Conservation (phyloP, 1,140 invertebrate genomes). For the Drosophila kohkoa region DNA sequence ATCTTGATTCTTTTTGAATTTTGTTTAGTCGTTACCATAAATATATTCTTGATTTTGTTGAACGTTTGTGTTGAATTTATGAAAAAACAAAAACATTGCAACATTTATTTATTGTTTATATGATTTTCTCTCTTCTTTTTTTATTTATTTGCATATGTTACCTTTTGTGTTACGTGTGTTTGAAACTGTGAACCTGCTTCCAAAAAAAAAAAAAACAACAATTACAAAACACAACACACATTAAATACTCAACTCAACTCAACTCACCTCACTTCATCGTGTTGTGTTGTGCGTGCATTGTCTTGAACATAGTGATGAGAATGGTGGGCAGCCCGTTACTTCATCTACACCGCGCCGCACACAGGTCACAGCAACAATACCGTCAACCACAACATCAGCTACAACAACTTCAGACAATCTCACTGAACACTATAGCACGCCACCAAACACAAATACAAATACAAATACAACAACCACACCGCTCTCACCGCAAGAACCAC, state of each 20-base stretch:
- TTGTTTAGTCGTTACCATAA: constrained; percentile 22
- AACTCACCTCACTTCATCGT: constrained; percentile 62
- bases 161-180: constrained; percentile 75
- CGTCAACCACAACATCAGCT: constrained; percentile 39
- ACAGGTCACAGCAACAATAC: constrained; percentile 31
- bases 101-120: constrained; percentile 54
- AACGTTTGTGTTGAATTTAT: constrained; percentile 46
- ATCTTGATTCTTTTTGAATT: constrained; percentile 26
- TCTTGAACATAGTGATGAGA: constrained; percentile 62
- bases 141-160: constrained; percentile 75
- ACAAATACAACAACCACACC: constrained; percentile 70
- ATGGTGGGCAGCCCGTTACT: constrained; percentile 55
- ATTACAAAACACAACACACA: constrained; percentile 16
- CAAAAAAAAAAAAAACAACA: constrained; percentile 39
- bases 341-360: constrained; percentile 71
- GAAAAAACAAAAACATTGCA: neutral
- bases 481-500: constrained; percentile 75
- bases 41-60: constrained; percentile 48
- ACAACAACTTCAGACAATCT: constrained; percentile 46
- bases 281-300: constrained; percentile 44
- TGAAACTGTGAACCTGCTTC: constrained; percentile 74
- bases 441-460: constrained; percentile 66
- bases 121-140: constrained; percentile 49
- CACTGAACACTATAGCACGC: constrained; percentile 60
- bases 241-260: constrained; percentile 36